These are phyloP conservation scores for Gadopsis marmoratus DNA, from an alignment of 2,797 vertebrate genomes.

Conservation along the genomic window DNA sequence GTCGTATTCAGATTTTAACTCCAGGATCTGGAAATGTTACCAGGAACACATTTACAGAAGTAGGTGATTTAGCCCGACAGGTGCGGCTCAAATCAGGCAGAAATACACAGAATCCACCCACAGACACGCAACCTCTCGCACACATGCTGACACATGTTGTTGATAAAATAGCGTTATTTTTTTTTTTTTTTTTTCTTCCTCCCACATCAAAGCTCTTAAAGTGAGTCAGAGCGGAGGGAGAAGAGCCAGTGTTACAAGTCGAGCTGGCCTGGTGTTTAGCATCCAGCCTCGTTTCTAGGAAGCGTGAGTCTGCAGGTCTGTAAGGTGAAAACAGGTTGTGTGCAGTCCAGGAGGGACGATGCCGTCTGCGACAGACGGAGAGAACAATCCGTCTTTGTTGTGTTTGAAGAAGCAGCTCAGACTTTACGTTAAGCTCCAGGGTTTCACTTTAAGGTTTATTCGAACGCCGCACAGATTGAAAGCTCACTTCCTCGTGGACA, in stretches of 20 bases:
- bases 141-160: slow-evolving; percentile 60
- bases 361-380: slow-evolving; percentile 16
- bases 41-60: slow-evolving; percentile 8
- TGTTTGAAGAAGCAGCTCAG: background rate
- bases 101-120: slow-evolving; percentile 37
- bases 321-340: slow-evolving; percentile 44
- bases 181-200: slow-evolving; percentile 49
- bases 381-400: slow-evolving; percentile 41
- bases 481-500: slow-evolving; percentile 12
- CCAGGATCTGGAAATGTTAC: slow-evolving; percentile 3
- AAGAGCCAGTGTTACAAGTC: slow-evolving; percentile 27
- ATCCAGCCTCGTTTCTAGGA: slow-evolving; percentile 26
- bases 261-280: background rate
- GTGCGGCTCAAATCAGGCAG: slow-evolving; percentile 48
- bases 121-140: background rate
- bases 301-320: slow-evolving; percentile 2
- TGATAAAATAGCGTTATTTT: slow-evolving; percentile 63
- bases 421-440: slow-evolving; percentile 6
- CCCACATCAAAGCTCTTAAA: slow-evolving; percentile 47
- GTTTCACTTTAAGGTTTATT: slow-evolving; percentile 16
- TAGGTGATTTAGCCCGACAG: slow-evolving; percentile 21
- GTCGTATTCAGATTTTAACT: slow-evolving; percentile 19
- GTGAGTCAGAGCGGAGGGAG: slow-evolving; percentile 42
- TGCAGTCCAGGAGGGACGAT: slow-evolving; percentile 21
- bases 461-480: background rate